These are phyloP conservation scores for Rattus norvegicus DNA, from an alignment of 2,113 vertebrate species.

Conservation along the genomic window DNA sequence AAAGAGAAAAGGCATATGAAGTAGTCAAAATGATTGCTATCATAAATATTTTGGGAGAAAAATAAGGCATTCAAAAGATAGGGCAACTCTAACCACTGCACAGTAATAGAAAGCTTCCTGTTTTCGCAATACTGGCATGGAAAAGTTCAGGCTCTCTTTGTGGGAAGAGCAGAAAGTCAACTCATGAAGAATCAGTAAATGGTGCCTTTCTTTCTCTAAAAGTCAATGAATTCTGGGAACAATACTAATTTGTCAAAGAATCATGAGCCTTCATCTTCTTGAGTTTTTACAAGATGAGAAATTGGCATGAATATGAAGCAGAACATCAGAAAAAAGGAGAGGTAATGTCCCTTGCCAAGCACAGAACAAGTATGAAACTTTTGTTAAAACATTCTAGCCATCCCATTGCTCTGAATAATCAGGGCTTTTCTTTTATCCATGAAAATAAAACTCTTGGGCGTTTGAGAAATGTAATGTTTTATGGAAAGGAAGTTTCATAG, in stretches of 20 bases:
- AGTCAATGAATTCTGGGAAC: slow-evolving; percentile 12
- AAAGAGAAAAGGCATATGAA: neutral
- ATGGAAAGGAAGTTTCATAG: slow-evolving; percentile 21
- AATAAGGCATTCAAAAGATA: neutral
- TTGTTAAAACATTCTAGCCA: neutral
- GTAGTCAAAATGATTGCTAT: neutral
- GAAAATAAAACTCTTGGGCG: slow-evolving; percentile 3
- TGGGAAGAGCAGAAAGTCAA: neutral
- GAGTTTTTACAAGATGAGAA: slow-evolving; percentile 7
- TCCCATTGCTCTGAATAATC: neutral
- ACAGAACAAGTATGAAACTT: slow-evolving; percentile 11
- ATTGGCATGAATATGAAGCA: neutral
- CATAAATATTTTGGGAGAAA: neutral
- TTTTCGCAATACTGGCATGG: neutral
- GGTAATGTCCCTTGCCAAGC: neutral
- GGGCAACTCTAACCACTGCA: neutral
- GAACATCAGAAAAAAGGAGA: neutral
- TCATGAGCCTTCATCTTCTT: neutral
- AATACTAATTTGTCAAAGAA: neutral
- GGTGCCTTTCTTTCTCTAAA: neutral
- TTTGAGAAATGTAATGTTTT: slow-evolving; percentile 23
- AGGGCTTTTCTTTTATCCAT: neutral
- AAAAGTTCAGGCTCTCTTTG: neutral
- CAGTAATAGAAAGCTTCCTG: neutral
- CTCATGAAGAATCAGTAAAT: neutral